Percentiles rank a stretch among this genome's conserved stretches.
phyloP scores from a whole-genome alignment of 2,797 vertebrate species.

The Champsocephalus gunnari region DNA sequence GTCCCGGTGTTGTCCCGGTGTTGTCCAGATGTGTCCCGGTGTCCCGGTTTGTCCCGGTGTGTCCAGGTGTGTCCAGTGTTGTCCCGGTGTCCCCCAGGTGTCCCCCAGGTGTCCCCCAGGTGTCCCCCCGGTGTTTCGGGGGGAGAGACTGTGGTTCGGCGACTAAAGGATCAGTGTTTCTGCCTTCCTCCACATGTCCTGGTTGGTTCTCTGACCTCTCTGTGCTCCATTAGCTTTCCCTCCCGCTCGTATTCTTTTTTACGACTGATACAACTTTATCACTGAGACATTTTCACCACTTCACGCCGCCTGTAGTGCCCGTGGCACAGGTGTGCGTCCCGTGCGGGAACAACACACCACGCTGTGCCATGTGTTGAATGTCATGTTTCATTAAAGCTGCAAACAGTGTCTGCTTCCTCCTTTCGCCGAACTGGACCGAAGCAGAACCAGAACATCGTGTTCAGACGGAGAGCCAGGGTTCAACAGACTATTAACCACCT shows the following conservation, averaged over 20 bases:
- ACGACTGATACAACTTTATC: constrained; percentile 51
- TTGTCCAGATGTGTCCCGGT: no score
- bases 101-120: no score
- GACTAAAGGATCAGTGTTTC: background rate
- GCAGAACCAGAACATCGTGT: no score
- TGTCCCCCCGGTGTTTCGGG: background rate
- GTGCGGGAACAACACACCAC: constrained; percentile 8
- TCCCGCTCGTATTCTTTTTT: constrained; percentile 42
- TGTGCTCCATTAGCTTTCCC: constrained; percentile 53
- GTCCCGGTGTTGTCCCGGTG: no score
- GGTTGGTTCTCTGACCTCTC: constrained; percentile 58
- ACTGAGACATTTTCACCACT: constrained; percentile 50
- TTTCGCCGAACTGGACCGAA: no score
- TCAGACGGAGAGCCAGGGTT: no score
- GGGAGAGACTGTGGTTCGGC: constrained; percentile 5
- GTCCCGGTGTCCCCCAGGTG: no score
- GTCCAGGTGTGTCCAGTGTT: no score
- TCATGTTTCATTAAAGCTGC: constrained; percentile 59
- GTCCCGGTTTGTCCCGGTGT: no score
- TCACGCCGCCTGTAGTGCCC: constrained; percentile 29
- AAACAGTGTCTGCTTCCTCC: constrained; percentile 4
- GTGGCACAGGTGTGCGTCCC: constrained; percentile 38
- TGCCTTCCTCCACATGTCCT: no score
- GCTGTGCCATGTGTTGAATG: constrained; percentile 21
- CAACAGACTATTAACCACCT: no score